Percentiles rank a stretch among this genome's conserved stretches.
Conservation (phyloP, 2,797 vertebrate genomes). For the Buphagus erythrorhynchus region DNA sequence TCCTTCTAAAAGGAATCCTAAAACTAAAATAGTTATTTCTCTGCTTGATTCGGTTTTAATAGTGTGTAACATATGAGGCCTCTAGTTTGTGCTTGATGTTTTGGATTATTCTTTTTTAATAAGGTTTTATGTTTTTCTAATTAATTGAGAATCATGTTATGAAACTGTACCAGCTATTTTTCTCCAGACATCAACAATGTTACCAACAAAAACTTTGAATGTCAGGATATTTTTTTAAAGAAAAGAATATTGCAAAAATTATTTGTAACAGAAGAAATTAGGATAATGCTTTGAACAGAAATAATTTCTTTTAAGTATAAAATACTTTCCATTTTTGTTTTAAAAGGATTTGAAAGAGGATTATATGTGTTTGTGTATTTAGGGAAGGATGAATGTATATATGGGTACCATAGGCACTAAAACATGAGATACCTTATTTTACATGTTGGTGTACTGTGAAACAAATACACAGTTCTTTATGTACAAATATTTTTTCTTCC, state of each 20-base stretch:
- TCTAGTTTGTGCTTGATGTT: neutral
- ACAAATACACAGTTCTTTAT: neutral
- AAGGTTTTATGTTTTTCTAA: neutral
- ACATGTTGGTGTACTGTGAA: neutral
- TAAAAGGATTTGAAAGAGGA: neutral
- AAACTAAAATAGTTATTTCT: neutral
- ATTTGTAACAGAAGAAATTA: neutral
- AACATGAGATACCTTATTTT: neutral
- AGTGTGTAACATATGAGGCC: neutral
- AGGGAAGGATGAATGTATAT: neutral
- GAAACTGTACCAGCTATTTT: constrained; percentile 35
- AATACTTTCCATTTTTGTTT: neutral
- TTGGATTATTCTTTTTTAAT: neutral
- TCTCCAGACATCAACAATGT: neutral
- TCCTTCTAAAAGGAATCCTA: neutral
- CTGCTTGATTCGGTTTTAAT: neutral
- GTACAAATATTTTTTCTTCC: neutral
- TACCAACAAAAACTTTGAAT: neutral
- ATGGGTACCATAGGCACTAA: neutral
- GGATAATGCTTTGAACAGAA: neutral
- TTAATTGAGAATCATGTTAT: constrained; percentile 37
- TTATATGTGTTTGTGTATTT: neutral
- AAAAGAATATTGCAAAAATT: neutral
- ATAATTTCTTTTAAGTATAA: neutral
- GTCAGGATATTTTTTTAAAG: neutral